phyloP scores from a whole-genome alignment of 1,140 invertebrate genomes.

The Tetramorium simillimum region DNA sequence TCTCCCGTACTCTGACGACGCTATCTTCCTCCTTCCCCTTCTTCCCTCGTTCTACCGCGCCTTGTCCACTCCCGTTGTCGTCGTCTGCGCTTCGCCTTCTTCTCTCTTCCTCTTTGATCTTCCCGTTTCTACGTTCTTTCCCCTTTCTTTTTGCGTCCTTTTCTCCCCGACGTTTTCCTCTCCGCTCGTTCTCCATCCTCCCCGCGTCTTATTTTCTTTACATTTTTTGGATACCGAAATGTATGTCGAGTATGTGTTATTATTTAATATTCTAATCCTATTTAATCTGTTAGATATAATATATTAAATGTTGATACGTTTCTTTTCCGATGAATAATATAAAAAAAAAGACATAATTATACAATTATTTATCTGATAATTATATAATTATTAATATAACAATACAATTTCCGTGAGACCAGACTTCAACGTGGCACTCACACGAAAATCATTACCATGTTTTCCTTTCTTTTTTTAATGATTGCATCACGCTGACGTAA shows the following conservation, averaged over 20 bases:
- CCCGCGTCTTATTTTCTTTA: neutral
- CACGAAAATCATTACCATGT: neutral
- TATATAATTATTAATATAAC: neutral
- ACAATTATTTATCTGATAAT: neutral
- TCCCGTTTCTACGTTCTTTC: neutral
- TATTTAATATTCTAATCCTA: neutral
- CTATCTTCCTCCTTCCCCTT: neutral
- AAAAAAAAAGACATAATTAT: neutral
- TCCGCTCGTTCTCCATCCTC: neutral
- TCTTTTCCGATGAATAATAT: neutral
- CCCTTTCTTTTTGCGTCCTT: neutral
- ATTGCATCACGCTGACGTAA: conserved; percentile 5
- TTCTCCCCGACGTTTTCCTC: neutral
- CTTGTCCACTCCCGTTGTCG: neutral
- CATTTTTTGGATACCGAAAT: neutral
- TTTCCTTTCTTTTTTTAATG: neutral
- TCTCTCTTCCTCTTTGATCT: conserved; percentile 17
- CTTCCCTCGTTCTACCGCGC: neutral
- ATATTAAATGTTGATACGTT: neutral
- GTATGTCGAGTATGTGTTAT: neutral
- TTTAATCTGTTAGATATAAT: neutral
- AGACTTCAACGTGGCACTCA: no score
- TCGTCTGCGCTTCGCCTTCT: conserved; percentile 20
- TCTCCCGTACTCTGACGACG: conserved; percentile 5
- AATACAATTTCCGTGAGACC: neutral